These are phyloP conservation scores for Stigmatopora nigra DNA, from an alignment of 2,113 vertebrate genomes.

Conservation along the genomic window DNA sequence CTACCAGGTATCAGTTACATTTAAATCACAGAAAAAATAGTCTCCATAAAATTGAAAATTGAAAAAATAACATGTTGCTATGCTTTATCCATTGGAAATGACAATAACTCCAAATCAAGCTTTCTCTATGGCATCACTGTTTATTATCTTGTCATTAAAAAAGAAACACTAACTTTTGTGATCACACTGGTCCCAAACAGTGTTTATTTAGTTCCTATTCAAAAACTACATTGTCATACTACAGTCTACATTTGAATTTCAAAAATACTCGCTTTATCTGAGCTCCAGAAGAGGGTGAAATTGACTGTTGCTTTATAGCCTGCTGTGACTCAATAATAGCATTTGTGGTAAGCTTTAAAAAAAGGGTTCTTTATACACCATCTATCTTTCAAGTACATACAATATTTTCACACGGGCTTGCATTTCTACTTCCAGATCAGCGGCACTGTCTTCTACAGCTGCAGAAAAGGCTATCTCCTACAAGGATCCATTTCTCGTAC, in stretches of 20 bases:
- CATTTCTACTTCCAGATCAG: slow-evolving; percentile 67
- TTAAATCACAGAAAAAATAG: not conserved
- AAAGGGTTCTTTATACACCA: not conserved
- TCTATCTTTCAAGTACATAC: not conserved
- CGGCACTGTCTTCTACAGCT: slow-evolving; percentile 84
- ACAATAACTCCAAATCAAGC: not conserved
- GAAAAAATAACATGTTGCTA: too few relatives aligned
- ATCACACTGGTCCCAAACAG: not conserved
- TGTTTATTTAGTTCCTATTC: not conserved
- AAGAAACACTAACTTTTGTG: not conserved
- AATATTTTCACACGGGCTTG: not conserved
- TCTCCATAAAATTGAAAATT: too few relatives aligned
- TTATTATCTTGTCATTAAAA: not conserved
- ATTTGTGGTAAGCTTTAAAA: not conserved
- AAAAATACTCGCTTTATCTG: not conserved
- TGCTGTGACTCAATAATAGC: not conserved
- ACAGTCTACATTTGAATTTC: not conserved
- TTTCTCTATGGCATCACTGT: too few relatives aligned
- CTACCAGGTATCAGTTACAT: slow-evolving; percentile 75
- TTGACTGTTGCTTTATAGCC: not conserved
- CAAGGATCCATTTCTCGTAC: slow-evolving; percentile 93
- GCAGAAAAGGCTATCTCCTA: slow-evolving; percentile 91
- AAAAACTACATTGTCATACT: not conserved
- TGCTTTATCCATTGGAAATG: not conserved
- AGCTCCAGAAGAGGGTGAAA: not conserved